phyloP scores from a whole-genome alignment of 2,888 invertebrate genomes.

The Ormyrus thymus region DNA sequence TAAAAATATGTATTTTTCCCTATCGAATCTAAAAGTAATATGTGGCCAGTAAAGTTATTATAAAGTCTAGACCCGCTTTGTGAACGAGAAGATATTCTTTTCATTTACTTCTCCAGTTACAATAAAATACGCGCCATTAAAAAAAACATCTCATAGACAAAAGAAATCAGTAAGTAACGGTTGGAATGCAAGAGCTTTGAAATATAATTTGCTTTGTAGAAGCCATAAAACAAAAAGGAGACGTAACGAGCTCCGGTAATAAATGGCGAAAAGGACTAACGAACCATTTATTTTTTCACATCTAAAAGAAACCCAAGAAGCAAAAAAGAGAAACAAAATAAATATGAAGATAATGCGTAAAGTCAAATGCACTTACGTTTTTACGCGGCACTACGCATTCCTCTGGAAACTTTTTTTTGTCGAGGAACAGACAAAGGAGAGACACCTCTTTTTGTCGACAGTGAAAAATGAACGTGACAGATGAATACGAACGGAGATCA shows the following conservation, averaged over 20 bases:
- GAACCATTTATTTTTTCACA: conserved; percentile 21
- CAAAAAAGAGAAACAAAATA: conserved; percentile 15
- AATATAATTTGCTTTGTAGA: not conserved
- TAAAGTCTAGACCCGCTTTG: too few relatives aligned
- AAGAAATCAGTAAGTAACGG: too few relatives aligned
- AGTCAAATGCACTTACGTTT: conserved; percentile 25
- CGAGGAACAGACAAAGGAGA: conserved; percentile 25
- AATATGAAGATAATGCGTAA: conserved; percentile 37
- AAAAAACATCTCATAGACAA: too few relatives aligned
- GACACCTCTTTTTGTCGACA: conserved; percentile 33
- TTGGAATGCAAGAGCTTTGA: too few relatives aligned
- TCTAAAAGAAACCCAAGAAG: not conserved
- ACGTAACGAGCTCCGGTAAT: not conserved
- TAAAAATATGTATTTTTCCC: too few relatives aligned
- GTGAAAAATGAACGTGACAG: conserved; percentile 46
- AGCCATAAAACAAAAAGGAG: conserved; percentile 20
- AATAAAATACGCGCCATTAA: too few relatives aligned
- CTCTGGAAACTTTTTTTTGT: conserved; percentile 13
- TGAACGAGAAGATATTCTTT: too few relatives aligned
- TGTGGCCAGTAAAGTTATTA: too few relatives aligned
- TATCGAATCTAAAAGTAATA: too few relatives aligned
- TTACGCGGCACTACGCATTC: not conserved
- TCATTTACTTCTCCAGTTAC: too few relatives aligned
- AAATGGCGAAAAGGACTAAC: conserved; percentile 24
- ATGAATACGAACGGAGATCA: conserved; percentile 45